Percentiles rank a stretch among this genome's conserved stretches.
Evolutionary conservation across 2,888 invertebrate genomes (phyloP).

Genomic region (Boloria selene): DNA sequence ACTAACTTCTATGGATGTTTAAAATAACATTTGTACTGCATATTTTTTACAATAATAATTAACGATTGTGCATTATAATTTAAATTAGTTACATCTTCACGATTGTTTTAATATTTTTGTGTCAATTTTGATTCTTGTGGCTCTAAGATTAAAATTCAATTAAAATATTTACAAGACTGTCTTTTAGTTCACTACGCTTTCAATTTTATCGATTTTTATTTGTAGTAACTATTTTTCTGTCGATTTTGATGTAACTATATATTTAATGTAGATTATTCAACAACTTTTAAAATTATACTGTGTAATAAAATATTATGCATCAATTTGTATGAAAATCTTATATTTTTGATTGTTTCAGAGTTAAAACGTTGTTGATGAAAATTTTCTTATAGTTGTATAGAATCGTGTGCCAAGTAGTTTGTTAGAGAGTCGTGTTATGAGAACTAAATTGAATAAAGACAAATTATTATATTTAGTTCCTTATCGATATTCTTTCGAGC

Average conservation of each 20-base stretch:
- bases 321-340: no score
- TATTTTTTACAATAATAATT: no score
- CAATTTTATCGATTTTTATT: not conserved
- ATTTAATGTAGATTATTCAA: not conserved
- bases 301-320: no score
- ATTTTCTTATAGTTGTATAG: not conserved
- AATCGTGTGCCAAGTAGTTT: slow-evolving; percentile 20
- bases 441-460: no score
- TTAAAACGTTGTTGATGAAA: not conserved
- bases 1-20: no score
- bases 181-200: not conserved
- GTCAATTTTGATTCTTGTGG: no score
- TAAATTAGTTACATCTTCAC: no score
- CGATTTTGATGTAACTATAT: not conserved
- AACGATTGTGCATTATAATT: no score
- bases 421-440: not conserved
- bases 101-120: no score
- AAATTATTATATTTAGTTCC: not conserved
- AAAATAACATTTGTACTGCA: no score
- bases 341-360: not conserved
- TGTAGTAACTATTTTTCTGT: not conserved
- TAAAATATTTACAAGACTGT: not conserved
- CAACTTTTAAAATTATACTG: not conserved
- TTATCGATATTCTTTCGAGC: not conserved
- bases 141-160: not conserved